These are phyloP conservation scores for Eumeta japonica DNA, from an alignment of 1,140 invertebrate species.

Conservation along the genomic window DNA sequence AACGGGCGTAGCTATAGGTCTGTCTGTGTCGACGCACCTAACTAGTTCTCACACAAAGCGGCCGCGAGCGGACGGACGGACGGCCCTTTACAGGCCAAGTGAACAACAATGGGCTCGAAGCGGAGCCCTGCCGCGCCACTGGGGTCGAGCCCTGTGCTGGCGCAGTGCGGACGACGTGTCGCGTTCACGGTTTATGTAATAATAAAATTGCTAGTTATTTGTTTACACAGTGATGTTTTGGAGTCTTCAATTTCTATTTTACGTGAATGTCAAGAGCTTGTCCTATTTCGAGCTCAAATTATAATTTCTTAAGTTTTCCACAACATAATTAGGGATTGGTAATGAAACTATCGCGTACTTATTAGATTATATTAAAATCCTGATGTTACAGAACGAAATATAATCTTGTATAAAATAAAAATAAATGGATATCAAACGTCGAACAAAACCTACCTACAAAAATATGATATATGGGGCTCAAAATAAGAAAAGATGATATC, in stretches of 20 bases:
- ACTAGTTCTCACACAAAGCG: not conserved
- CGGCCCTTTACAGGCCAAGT: slow-evolving; percentile 6
- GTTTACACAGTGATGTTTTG: no score
- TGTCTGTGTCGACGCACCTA: not conserved
- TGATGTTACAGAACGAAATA: not conserved
- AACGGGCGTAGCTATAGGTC: not conserved
- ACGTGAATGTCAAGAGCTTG: no score
- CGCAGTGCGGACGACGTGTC: no score
- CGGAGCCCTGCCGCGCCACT: not conserved
- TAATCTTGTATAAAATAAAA: not conserved
- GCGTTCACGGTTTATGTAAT: no score
- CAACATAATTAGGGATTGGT: not conserved
- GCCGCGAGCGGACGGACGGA: no score
- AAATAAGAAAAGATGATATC: no score
- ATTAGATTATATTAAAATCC: not conserved
- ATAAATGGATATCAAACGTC: not conserved
- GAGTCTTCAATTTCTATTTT: no score
- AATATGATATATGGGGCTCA: no score
- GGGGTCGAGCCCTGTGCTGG: no score
- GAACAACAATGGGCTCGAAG: slow-evolving; percentile 22
- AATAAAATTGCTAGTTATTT: no score
- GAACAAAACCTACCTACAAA: not conserved
- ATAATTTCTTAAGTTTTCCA: not conserved
- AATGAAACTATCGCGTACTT: not conserved
- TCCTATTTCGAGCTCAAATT: not conserved